Percentiles rank a stretch among this genome's conserved stretches.
Evolutionary conservation across 2,888 invertebrate species (phyloP).

Genomic region (Phymatocera aterrima): DNA sequence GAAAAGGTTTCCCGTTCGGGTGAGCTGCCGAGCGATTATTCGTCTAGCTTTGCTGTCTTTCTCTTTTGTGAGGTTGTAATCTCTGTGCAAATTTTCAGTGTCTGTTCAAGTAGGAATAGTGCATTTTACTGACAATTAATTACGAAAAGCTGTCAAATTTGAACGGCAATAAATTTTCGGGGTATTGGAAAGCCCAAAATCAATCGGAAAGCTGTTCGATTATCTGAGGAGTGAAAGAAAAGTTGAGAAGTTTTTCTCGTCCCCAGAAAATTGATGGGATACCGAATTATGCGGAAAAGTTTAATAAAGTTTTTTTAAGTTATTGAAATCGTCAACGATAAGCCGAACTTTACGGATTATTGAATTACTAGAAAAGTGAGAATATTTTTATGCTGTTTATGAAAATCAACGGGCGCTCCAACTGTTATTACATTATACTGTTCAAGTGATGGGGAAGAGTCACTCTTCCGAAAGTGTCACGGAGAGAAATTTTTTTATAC

Average conservation of each 20-base stretch:
- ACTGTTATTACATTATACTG: too few species aligned
- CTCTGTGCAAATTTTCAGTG: constrained; percentile 30
- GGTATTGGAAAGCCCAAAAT: background rate
- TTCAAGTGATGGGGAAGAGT: too few species aligned
- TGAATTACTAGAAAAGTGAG: too few species aligned
- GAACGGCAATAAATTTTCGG: background rate
- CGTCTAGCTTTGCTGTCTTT: constrained; percentile 61
- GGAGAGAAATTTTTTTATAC: too few species aligned
- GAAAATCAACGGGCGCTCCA: too few species aligned
- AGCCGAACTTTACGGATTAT: too few species aligned
- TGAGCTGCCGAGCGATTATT: constrained; percentile 58
- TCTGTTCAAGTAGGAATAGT: background rate
- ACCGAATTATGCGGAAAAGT: too few species aligned
- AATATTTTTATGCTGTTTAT: too few species aligned
- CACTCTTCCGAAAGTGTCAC: too few species aligned
- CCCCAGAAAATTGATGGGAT: background rate
- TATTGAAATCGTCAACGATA: too few species aligned
- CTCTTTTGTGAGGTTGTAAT: constrained; percentile 57
- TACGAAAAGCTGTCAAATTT: background rate
- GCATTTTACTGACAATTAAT: background rate
- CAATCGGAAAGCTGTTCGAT: background rate
- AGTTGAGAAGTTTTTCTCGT: background rate
- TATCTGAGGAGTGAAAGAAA: background rate
- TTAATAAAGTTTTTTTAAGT: too few species aligned
- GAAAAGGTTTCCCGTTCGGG: constrained; percentile 54